Evolutionary conservation across 53 echinoderm and acorn worm genomes (phyloP).

Genomic region (Hippasteria phrygiana): DNA sequence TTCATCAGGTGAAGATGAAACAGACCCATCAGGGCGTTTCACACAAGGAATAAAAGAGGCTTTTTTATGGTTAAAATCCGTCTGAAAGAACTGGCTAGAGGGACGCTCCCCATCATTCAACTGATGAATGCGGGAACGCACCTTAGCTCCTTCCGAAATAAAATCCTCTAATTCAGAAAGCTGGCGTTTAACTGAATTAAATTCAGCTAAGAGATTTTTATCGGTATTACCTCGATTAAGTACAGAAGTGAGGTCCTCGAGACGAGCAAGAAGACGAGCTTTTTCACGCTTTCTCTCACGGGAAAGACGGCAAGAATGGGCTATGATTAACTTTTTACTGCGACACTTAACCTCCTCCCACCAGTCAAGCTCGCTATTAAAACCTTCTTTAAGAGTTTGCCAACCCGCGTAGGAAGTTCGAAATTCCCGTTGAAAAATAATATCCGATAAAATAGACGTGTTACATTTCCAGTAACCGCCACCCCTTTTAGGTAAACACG

Average conservation of each 20-base stretch:
- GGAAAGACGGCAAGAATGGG: slow-evolving; percentile 43
- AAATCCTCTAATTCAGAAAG: not conserved
- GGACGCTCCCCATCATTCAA: slow-evolving; percentile 26
- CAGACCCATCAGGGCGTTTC: not conserved
- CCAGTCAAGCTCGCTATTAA: slow-evolving; percentile 38
- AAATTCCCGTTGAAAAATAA: slow-evolving; percentile 44
- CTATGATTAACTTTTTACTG: slow-evolving; percentile 46
- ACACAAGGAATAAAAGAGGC: not conserved
- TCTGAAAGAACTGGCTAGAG: not conserved
- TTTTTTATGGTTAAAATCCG: not conserved
- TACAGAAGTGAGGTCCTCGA: too few species aligned
- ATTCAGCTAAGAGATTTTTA: too few species aligned
- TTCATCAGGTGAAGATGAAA: not conserved
- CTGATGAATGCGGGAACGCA: not conserved
- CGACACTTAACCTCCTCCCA: slow-evolving; percentile 69
- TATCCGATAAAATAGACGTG: slow-evolving; percentile 50
- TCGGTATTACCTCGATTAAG: too few species aligned
- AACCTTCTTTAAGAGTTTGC: slow-evolving; percentile 64
- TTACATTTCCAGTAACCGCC: slow-evolving; percentile 73
- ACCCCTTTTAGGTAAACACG: not conserved
- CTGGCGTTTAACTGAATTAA: not conserved
- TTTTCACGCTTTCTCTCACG: not conserved
- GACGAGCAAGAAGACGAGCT: too few species aligned
- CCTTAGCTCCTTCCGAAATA: not conserved
- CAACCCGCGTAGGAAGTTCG: slow-evolving; percentile 34